Conservation (phyloP, 2,113 vertebrate species). For the Myiagra hebetior region DNA sequence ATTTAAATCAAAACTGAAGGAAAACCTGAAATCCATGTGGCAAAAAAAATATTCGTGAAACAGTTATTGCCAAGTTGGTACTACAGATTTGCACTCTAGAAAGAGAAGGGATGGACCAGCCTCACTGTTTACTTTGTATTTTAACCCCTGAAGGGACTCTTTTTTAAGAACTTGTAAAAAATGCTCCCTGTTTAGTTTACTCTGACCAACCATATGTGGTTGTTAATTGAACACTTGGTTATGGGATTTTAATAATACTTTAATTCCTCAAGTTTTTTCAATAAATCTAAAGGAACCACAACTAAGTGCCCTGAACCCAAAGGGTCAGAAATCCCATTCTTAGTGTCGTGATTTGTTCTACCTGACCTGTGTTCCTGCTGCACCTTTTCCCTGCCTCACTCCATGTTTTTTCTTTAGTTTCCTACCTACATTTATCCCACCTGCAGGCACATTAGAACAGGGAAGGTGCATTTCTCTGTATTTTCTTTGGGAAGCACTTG, state of each 20-base stretch:
- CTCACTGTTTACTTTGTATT: background rate
- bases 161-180: background rate
- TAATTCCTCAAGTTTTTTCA: background rate
- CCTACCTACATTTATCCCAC: background rate
- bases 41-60: slow-evolving; percentile 29
- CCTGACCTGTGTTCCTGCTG: background rate
- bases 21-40: slow-evolving; percentile 43
- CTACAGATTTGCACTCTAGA: background rate
- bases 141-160: background rate
- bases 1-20: slow-evolving; percentile 50
- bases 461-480: background rate
- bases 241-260: background rate
- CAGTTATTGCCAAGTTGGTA: background rate
- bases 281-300: background rate
- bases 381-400: background rate
- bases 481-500: background rate
- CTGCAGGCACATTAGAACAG: background rate
- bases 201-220: background rate
- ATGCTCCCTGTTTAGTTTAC: background rate
- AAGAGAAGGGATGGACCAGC: background rate
- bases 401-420: background rate
- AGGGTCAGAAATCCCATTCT: background rate
- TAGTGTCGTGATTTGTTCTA: background rate
- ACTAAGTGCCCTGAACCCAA: background rate
- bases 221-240: background rate